A percentile compares a stretch with the other conserved stretches of the same genome.
phyloP scores from a whole-genome alignment of 2,797 vertebrate species.

The Coluber constrictor region DNA sequence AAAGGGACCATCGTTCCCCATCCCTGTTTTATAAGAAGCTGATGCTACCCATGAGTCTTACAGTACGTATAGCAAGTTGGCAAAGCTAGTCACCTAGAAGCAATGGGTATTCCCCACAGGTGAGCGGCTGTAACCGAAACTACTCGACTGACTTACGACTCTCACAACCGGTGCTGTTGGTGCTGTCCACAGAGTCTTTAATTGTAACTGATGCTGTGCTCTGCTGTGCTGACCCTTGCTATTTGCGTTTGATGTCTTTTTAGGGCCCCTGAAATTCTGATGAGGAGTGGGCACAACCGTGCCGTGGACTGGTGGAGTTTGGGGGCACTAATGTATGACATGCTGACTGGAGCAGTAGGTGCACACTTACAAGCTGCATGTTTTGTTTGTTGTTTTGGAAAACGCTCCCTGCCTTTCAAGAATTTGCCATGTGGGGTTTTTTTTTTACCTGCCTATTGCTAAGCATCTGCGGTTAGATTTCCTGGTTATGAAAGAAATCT shows the following conservation, averaged over 20 bases:
- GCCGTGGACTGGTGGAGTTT: conserved; percentile 99
- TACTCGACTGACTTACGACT: too few species aligned
- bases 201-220: not conserved
- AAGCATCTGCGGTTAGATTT: not conserved
- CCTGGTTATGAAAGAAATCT: not conserved
- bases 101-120: not conserved
- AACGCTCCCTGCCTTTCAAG: conserved; percentile 26
- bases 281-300: conserved; percentile 97
- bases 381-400: conserved; percentile 27
- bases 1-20: too few species aligned
- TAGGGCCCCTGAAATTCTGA: conserved; percentile 98
- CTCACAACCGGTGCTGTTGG: not conserved
- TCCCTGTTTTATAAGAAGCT: not conserved
- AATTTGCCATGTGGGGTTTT: not conserved
- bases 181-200: not conserved
- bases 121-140: not conserved
- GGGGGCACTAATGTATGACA: conserved; percentile 99
- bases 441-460: not conserved
- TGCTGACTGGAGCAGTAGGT: conserved; percentile 99
- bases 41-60: not conserved
- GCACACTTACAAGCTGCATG: conserved; percentile 66
- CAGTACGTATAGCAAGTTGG: not conserved
- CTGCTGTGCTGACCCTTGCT: conserved; percentile 6
- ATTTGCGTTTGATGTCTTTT: conserved; percentile 44
- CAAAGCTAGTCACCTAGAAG: not conserved